Base-by-base conservation (phyloP, 1,140 invertebrate genomes). In the Laupala kohalensis region DNA sequence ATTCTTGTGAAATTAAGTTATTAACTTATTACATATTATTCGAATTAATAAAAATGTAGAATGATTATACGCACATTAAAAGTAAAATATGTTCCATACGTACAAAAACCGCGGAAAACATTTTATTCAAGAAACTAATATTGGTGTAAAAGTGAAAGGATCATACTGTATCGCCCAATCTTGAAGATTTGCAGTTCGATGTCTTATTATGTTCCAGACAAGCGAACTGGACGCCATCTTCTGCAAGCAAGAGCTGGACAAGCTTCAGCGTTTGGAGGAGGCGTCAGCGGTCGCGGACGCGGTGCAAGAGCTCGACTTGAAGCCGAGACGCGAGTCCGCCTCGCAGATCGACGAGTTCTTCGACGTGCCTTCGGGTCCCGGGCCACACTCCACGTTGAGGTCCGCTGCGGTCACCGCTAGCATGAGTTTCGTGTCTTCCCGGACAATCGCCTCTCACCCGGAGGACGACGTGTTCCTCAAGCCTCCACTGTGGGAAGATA, bases 401-500 rank as follows among this genome's bases (percentile, higher is more conserved):
- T 73, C 73, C 69, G 67, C 73, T 64, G 76, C 76, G 68, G 75
- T 76, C 69, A 6, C 64, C 77, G 77, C 12, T 78, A 83, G 72
- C 63, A 83, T 83, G 75, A 84, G 82, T 74, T 85, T 84, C 75
- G 84, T 86, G 5, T 83, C 84, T 0, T 80, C 83, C 76, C 78
- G 84, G 66, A 83, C 79, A 71, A 79, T 79, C 66, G 75, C 77
- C 23, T 81, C 81, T 30, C 82, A 80, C 71, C 83, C 84, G 74
- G 87, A 89, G 78, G 92, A 94, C 79, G 92, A 93, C 81, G 89
- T 90, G 63, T 93, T 92, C 80, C 86, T 92, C 74, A 87, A 90
- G 76, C 91, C 92, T 12, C 88, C 88, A 19, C 84, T 92, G 6
- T 94, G 92, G 92, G 92, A 94, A 80, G 92, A 94, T 82, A 93